Evolutionary conservation across 2,797 vertebrate species (phyloP), one percentile per base, ranked within the genome.

Genomic region (Enteromius afrohamiltoni): DNA sequence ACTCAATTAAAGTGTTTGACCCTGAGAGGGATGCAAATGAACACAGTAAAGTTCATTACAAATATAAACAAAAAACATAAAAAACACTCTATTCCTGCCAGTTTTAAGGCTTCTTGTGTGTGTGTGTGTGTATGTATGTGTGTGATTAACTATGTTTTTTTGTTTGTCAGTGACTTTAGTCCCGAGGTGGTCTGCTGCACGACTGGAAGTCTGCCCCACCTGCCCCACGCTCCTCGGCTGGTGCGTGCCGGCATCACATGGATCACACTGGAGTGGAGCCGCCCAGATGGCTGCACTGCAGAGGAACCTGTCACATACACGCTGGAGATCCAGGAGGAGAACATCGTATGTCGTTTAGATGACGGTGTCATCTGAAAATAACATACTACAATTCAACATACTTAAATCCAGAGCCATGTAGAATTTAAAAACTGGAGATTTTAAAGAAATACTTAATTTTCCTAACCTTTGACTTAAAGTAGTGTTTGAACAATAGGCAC

Each of bases 281-380:
- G 97, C 85, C 96, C 96, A 0, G 97, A 98, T 73, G 96, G 96
- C 82, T 97, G 96, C 84, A 93, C 96, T 0, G 94, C 94, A 0
- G 98, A 99, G 85, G 98, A 99, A 89, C 93, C 92, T 37, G 94
- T 98, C 88, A 97, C 96, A 85, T 99, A 99, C 91, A 97, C 95
- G 42, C 92, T 99, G 87, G 98, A 99, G 93, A 98, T 98, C 91
- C 97, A 98, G 91, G 97, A 99, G 85, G 97, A 98, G 37, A 96
- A 96, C 89, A 95, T 93, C 82, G 97, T 99, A 91, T 94, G 97
- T 89, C 26, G 42, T n/a, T 21, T 26, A 37, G 71, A 45, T 37
- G 47, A 7, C 6, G 29, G 29, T 19, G 42, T 80, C 29, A 80
- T 29, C 58, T 47, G 51, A 60, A 19, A 40, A 17, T 1, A 16